phyloP scores from a whole-genome alignment of 2,888 invertebrate species.

The Neria commutata region DNA sequence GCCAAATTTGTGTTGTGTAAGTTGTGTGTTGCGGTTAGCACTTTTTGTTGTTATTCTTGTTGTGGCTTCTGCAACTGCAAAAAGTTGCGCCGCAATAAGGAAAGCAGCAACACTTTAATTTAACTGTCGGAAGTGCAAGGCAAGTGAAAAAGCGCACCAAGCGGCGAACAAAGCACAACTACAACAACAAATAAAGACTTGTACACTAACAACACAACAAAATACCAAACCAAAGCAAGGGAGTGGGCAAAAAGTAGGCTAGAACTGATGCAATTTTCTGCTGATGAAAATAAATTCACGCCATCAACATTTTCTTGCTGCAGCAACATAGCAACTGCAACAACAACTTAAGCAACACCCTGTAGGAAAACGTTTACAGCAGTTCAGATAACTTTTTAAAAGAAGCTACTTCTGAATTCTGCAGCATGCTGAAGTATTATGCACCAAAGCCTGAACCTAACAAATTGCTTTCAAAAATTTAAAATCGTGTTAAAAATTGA shows the following conservation, averaged over 20 bases:
- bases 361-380: too few relatives aligned
- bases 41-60: slow-evolving; percentile 24
- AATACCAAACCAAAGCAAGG: slow-evolving; percentile 3
- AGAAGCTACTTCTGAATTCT: too few relatives aligned
- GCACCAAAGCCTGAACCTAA: too few relatives aligned
- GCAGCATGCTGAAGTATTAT: too few relatives aligned
- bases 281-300: slow-evolving; percentile 43
- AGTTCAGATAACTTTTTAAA: too few relatives aligned
- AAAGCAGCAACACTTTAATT: slow-evolving; percentile 47
- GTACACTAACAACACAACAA: slow-evolving; percentile 3
- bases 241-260: slow-evolving; percentile 14
- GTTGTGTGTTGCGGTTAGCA: slow-evolving; percentile 7
- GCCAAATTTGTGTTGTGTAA: slow-evolving; percentile 18
- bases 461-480: too few relatives aligned
- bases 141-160: slow-evolving; percentile 27
- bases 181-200: slow-evolving; percentile 11
- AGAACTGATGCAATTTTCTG: slow-evolving; percentile 36
- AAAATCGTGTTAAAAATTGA: too few relatives aligned
- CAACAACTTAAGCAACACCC: slow-evolving; percentile 1
- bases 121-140: slow-evolving; percentile 55
- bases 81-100: slow-evolving; percentile 33
- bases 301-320: slow-evolving; percentile 30
- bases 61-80: slow-evolving; percentile 34
- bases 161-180: slow-evolving; percentile 7
- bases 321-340: slow-evolving; percentile 10